Conservation (phyloP, 2,888 invertebrate species). For the Coecobrya sp. region DNA sequence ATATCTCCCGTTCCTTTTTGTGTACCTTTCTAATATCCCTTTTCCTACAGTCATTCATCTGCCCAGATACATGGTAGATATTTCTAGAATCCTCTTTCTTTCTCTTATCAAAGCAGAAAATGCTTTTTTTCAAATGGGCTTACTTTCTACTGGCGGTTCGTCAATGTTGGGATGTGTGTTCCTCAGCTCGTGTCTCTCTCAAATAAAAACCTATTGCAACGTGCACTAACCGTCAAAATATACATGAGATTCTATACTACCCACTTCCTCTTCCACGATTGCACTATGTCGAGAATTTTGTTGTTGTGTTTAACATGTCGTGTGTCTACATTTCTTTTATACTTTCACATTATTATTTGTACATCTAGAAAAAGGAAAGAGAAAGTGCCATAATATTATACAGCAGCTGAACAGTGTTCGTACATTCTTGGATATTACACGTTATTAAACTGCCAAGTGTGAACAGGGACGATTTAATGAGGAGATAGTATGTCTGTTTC, state of each 20-base stretch:
- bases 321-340: conserved; percentile 7
- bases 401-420: not conserved
- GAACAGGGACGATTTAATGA: no score
- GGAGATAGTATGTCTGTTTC: no score
- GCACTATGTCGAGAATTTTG: not conserved
- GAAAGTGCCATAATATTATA: conserved; percentile 26
- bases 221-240: conserved; percentile 30
- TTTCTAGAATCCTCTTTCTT: not conserved
- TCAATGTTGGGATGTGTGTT: not conserved
- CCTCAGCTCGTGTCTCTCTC: not conserved
- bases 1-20: not conserved
- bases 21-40: not conserved
- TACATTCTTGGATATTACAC: not conserved
- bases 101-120: not conserved
- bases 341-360: not conserved
- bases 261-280: not conserved
- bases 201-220: conserved; percentile 27
- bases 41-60: not conserved
- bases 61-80: not conserved
- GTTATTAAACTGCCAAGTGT: no score
- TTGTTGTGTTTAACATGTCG: not conserved
- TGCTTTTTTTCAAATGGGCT: not conserved
- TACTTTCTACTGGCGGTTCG: not conserved
- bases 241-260: not conserved
- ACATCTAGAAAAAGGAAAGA: conserved; percentile 16